phyloP scores from a whole-genome alignment of 2,888 invertebrate genomes.

The Ariolimax columbianus region DNA sequence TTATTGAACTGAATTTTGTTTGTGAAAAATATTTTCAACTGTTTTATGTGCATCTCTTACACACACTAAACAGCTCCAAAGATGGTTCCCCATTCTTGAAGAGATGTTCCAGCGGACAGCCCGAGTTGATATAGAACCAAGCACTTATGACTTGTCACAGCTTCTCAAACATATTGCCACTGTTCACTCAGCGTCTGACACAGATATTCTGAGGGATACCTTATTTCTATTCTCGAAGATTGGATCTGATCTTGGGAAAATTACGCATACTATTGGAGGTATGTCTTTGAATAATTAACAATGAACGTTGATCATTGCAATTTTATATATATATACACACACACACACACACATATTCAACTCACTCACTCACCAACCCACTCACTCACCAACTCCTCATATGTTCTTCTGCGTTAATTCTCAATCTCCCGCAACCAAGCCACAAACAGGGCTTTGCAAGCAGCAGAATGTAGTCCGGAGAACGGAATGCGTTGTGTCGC shows the following conservation, averaged over 20 bases:
- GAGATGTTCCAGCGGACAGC: slow-evolving; percentile 54
- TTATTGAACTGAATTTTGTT: too few species aligned
- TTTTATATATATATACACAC: too few species aligned
- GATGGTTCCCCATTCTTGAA: background rate
- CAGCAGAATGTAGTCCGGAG: too few species aligned
- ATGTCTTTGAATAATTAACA: background rate
- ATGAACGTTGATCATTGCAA: background rate
- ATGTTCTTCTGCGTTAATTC: too few species aligned
- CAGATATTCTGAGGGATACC: slow-evolving; percentile 58
- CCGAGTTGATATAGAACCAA: slow-evolving; percentile 62
- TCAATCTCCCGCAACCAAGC: too few species aligned
- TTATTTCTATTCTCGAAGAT: slow-evolving; percentile 62
- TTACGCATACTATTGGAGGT: background rate
- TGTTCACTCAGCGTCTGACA: slow-evolving; percentile 58
- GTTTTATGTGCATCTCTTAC: background rate
- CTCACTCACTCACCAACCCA: too few species aligned
- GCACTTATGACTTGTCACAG: slow-evolving; percentile 65
- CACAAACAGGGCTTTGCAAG: too few species aligned
- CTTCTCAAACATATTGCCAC: slow-evolving; percentile 63
- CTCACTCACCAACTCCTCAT: too few species aligned
- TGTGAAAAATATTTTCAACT: background rate
- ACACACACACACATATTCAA: too few species aligned
- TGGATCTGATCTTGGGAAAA: slow-evolving; percentile 56
- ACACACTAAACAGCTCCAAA: slow-evolving; percentile 7
- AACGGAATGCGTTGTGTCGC: too few species aligned